A percentile compares a stretch with the other conserved stretches of the same genome.
These are phyloP conservation scores for Eulemur rufifrons DNA, from an alignment of 2,113 vertebrate genomes.

Conservation along the genomic window DNA sequence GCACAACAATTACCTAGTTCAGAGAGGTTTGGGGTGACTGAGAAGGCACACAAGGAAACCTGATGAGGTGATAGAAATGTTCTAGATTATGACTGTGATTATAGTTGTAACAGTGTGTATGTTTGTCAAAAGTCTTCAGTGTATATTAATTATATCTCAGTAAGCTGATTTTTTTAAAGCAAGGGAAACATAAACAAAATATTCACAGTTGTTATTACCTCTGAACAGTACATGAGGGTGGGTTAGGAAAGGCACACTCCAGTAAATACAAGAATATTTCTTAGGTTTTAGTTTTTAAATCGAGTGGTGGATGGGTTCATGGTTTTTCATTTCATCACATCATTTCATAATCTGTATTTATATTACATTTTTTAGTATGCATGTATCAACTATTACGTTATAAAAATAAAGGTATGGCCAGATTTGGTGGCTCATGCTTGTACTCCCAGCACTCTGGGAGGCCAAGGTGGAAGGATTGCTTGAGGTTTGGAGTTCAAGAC, in stretches of 20 bases:
- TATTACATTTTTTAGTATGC: neutral
- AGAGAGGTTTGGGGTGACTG: neutral
- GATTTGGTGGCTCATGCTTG: no score
- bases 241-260: neutral
- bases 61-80: neutral
- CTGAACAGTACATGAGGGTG: neutral
- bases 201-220: neutral
- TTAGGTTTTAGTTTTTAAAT: neutral
- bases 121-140: neutral
- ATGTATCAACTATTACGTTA: neutral
- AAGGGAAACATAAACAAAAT: neutral
- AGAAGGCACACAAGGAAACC: neutral
- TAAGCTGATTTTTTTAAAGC: neutral
- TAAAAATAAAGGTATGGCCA: neutral
- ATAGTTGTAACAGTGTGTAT: neutral
- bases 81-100: neutral
- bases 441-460: no score
- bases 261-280: neutral
- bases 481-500: no score
- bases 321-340: neutral
- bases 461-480: no score
- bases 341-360: neutral
- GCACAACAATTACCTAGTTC: neutral
- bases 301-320: neutral
- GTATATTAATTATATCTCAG: neutral